Conservation (phyloP, 2,888 invertebrate species). For the Drosophila acutilabella region DNA sequence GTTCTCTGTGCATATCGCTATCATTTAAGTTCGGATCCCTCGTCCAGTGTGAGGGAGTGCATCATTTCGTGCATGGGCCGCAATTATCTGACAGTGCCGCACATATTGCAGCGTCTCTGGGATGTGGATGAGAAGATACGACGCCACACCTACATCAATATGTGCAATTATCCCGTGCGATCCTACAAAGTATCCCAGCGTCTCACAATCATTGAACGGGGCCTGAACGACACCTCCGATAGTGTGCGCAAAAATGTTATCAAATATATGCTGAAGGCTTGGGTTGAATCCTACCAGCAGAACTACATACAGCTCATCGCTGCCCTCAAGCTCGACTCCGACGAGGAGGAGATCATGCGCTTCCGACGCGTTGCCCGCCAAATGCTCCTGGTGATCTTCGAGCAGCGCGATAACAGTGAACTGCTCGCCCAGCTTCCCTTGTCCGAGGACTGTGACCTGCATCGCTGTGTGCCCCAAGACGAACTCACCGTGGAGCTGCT, state of each 20-base stretch:
- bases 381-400: slow-evolving; percentile 87
- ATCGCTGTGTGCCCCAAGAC: slow-evolving; percentile 86
- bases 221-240: slow-evolving; percentile 88
- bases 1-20: slow-evolving; percentile 90
- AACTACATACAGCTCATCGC: slow-evolving; percentile 90
- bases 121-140: slow-evolving; percentile 93
- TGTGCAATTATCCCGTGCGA: slow-evolving; percentile 85
- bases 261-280: slow-evolving; percentile 88
- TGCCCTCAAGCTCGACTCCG: slow-evolving; percentile 90
- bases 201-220: slow-evolving; percentile 87
- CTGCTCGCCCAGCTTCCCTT: slow-evolving; percentile 85
- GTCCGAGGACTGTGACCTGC: slow-evolving; percentile 83
- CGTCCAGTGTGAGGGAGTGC: slow-evolving; percentile 89
- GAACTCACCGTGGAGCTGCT: slow-evolving; percentile 86
- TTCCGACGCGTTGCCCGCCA: slow-evolving; percentile 86
- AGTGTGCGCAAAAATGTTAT: slow-evolving; percentile 85
- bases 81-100: slow-evolving; percentile 89
- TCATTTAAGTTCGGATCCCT: slow-evolving; percentile 91
- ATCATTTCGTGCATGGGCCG: slow-evolving; percentile 91
- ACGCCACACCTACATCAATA: slow-evolving; percentile 85
- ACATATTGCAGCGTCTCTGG: slow-evolving; percentile 89
- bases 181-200: slow-evolving; percentile 88
- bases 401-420: slow-evolving; percentile 84
- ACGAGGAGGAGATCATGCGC: slow-evolving; percentile 87
- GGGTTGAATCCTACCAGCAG: slow-evolving; percentile 90